Base-by-base conservation (phyloP, 2,797 vertebrate species). In the Acropternis orthonyx region DNA sequence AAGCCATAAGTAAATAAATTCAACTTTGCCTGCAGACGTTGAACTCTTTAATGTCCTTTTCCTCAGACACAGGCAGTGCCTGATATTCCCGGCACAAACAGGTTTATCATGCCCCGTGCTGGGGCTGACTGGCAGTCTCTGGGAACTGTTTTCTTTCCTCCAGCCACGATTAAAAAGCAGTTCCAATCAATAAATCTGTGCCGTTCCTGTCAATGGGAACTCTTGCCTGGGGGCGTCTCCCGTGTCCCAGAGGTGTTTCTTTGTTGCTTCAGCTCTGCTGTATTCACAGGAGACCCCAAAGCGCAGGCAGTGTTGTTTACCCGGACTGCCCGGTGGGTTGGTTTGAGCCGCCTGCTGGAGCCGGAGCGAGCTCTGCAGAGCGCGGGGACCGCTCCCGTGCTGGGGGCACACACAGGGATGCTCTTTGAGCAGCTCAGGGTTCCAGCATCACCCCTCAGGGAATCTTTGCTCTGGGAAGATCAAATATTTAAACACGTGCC, bases 1-100 rank as follows among this genome's bases (percentile, higher is more conserved):
- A 95, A 95, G 71, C 48, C 88, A 67, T 79, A 75, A 95, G 96
- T 97, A 95, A 96, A 96, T 90, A 96, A 95, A 93, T 85, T 65
- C 93, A 92, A 51, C 91, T 85, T 93, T 90, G 88, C 87, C 91
- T 96, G 95, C 83, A 91, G 88, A 84, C 80, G 89, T 94, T 94
- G 93, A 96, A 95, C 94, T 86, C 89, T 92, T 71, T 71, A 61
- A 83, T 20, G 92, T 86, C 72, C 88, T 93, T 92, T 95, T 61
- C 37, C 85, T 76, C 72, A 56, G 58, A 74, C 72, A 10, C 7
- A 65, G 72, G 76, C 76, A 24, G 74, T 74, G 85, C 71, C 85
- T 92, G 89, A 72, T 72, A 76, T 58, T 93, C 48, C 51, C 61
- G 32, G 81, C 61, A 91, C 77, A 46, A 85, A 46, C n/a, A 69